Evolutionary conservation across 2,888 invertebrate species (phyloP), one percentile per base, ranked within the genome.

Genomic region (Stramonita haemastoma): DNA sequence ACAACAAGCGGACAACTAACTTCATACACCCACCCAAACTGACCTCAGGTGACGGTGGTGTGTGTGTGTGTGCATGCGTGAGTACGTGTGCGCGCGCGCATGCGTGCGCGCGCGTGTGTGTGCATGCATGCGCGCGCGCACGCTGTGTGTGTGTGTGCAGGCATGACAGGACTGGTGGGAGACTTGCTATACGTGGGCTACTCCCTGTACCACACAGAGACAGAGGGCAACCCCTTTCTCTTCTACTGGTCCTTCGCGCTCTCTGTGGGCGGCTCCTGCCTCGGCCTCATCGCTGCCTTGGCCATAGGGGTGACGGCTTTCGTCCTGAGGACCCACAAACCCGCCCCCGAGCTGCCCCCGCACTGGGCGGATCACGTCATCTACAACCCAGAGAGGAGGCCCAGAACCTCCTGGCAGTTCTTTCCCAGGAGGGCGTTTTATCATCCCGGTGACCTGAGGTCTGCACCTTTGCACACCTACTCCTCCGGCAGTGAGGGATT

Each of bases 241-340:
- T 46, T 46, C 81, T 46, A 83, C 81, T 83, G 81, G 81, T 83
- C 81, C 81, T 83, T 83, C 46, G 81, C 81, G 46, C 36, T 2
- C 46, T 36, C 36, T 0, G 81, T 46, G 22, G 81, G 81, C 81
- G 81, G 81, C 46, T 83, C 81, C 46, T 46, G 81, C 46, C 8
- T 83, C 26, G 26, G 36, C 17, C 81, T 83, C 36, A 26, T 83
- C 46, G 19, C 81, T 6, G 81, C 81, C 81, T 0, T 83, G 13
- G 46, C 26, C 81, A 46, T 83, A 1, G 81, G 19, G 11, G 8
- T 83, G 46, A 83, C 81, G 19, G 77, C 77, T 32, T 19, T 29
- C 77, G 0, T 79, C 15, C 13, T 32, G 32, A 4, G 13, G 2
- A 29, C 77, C 77, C n/a, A 17, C 26, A 17, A 17, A 13, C 19